phyloP scores from a whole-genome alignment of 2,113 vertebrate species.

The Oreochromis aureus region DNA sequence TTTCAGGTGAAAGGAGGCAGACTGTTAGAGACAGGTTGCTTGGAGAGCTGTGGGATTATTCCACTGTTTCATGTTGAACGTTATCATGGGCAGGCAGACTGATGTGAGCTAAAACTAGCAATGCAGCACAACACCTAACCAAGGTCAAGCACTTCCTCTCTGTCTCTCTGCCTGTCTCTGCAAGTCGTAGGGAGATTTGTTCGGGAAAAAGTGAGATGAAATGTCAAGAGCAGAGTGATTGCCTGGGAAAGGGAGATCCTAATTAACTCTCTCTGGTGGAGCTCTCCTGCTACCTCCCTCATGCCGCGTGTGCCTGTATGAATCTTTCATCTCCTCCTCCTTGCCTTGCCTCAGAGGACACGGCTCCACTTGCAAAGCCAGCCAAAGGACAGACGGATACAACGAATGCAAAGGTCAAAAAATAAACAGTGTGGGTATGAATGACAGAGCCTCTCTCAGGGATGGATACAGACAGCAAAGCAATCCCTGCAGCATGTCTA shows the following conservation, averaged over 20 bases:
- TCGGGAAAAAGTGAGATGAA: constrained; percentile 58
- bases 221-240: constrained; percentile 68
- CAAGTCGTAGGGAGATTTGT: constrained; percentile 46
- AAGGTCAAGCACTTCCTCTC: constrained; percentile 55
- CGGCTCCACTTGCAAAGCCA: constrained; percentile 24
- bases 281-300: constrained; percentile 42
- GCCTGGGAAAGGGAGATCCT: constrained; percentile 54
- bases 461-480: constrained; percentile 4
- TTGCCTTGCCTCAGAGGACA: constrained; percentile 46
- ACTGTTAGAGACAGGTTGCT: constrained; percentile 11
- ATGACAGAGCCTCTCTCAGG: constrained; percentile 37
- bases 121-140: constrained; percentile 47
- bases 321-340: constrained; percentile 60
- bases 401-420: constrained; percentile 64
- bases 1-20: neutral
- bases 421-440: constrained; percentile 51
- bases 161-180: constrained; percentile 18
- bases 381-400: constrained; percentile 47
- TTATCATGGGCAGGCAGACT: constrained; percentile 47
- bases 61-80: constrained; percentile 46
- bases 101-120: constrained; percentile 42
- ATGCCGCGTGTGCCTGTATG: constrained; percentile 11
- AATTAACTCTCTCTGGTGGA: constrained; percentile 66
- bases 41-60: constrained; percentile 32
- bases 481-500: neutral